Evolutionary conservation across 2,888 invertebrate genomes (phyloP).

Genomic region (Napeogenes sylphis): DNA sequence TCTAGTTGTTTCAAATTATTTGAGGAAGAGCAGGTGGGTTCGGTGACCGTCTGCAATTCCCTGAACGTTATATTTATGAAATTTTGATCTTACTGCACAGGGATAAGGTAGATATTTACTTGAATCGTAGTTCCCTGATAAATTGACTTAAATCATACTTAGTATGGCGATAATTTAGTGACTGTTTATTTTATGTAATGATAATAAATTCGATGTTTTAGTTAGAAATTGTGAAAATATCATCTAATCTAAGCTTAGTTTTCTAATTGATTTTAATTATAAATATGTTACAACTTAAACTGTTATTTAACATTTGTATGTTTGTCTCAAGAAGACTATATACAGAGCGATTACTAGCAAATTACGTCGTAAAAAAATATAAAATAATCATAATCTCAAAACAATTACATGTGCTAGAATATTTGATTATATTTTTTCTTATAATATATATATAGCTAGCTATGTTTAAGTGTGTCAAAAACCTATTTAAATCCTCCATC

Average conservation of each 20-base stretch:
- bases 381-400: too few relatives aligned
- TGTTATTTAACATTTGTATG: too few relatives aligned
- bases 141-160: conserved; percentile 7
- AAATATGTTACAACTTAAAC: neutral
- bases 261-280: neutral
- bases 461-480: too few relatives aligned
- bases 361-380: too few relatives aligned
- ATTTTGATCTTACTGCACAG: neutral
- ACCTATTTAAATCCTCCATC: too few relatives aligned
- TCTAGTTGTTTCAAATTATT: conserved; percentile 31
- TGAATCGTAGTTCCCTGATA: neutral
- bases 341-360: too few relatives aligned
- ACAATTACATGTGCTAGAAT: too few relatives aligned
- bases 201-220: neutral
- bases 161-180: conserved; percentile 4
- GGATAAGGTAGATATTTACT: neutral
- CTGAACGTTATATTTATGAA: neutral
- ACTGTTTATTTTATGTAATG: conserved; percentile 3
- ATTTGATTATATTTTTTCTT: too few relatives aligned
- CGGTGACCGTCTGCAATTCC: conserved; percentile 6
- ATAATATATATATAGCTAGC: too few relatives aligned
- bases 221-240: neutral
- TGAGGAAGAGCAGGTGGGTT: conserved; percentile 26
- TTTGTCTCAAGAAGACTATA: too few relatives aligned
- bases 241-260: neutral